These are phyloP conservation scores for Thereva unica DNA, from an alignment of 2,888 invertebrate genomes.

Conservation along the genomic window DNA sequence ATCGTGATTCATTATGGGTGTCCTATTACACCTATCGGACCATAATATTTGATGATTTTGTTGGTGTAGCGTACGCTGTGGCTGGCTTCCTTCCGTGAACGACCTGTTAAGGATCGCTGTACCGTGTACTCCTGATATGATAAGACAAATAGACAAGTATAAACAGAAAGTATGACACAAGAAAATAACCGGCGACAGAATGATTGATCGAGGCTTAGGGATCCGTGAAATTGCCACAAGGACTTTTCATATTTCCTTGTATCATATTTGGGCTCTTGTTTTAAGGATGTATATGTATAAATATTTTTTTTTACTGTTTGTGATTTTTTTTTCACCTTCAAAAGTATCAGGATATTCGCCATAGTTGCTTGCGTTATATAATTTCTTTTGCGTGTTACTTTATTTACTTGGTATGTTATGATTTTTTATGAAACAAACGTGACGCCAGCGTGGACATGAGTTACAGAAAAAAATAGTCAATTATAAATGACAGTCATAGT, in stretches of 20 bases:
- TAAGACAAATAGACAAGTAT: constrained; percentile 40
- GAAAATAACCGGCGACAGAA: constrained; percentile 36
- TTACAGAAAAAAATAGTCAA: too few relatives aligned
- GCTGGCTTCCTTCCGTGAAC: constrained; percentile 18
- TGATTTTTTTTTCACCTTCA: too few relatives aligned
- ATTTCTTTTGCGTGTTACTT: too few relatives aligned
- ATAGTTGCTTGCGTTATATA: too few relatives aligned
- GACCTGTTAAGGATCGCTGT: constrained; percentile 14
- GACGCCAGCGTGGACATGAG: too few relatives aligned
- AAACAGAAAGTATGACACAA: constrained; percentile 38
- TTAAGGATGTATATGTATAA: too few relatives aligned
- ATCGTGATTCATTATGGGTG: constrained; percentile 18
- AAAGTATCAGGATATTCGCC: too few relatives aligned
- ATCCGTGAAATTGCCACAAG: constrained; percentile 39
- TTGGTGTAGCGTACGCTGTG: constrained; percentile 4
- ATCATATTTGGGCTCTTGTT: too few relatives aligned
- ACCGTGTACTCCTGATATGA: constrained; percentile 28
- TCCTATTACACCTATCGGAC: not conserved
- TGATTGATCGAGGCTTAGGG: constrained; percentile 40
- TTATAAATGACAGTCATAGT: too few relatives aligned
- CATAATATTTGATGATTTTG: not conserved
- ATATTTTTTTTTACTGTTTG: too few relatives aligned
- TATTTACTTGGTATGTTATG: too few relatives aligned
- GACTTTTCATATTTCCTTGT: not conserved
- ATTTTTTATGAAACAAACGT: too few relatives aligned